phyloP scores from a whole-genome alignment of 2,888 invertebrate species.

The Gasteruption jaculator region DNA sequence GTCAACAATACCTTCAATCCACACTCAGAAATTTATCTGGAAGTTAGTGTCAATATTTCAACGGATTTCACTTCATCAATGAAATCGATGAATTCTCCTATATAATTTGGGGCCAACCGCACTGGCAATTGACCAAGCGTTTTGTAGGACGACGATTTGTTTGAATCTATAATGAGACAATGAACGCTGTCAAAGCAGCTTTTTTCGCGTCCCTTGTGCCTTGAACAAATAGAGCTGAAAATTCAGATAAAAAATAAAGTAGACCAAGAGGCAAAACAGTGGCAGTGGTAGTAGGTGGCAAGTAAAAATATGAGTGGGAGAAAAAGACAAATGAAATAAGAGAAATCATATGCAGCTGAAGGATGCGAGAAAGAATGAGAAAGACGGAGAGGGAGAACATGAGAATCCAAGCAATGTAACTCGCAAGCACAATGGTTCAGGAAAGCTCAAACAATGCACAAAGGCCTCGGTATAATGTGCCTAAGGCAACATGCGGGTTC shows the following conservation, averaged over 20 bases:
- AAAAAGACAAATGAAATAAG: not conserved
- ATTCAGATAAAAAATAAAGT: too few relatives aligned
- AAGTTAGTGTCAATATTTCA: constrained; percentile 71
- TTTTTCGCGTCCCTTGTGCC: too few relatives aligned
- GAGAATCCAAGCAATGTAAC: constrained; percentile 32
- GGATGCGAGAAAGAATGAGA: not conserved
- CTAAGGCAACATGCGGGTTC: constrained; percentile 33
- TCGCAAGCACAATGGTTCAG: constrained; percentile 38
- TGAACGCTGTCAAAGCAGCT: too few relatives aligned
- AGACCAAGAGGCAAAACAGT: not conserved
- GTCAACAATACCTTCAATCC: constrained; percentile 92
- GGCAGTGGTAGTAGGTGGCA: too few relatives aligned
- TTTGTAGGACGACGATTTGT: too few relatives aligned
- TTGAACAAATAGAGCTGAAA: too few relatives aligned
- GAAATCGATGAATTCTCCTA: too few relatives aligned
- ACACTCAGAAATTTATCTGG: constrained; percentile 82
- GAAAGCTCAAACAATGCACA: constrained; percentile 45
- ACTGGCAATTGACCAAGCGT: too few relatives aligned
- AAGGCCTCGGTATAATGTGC: constrained; percentile 40
- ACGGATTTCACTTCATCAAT: too few relatives aligned
- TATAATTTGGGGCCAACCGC: too few relatives aligned
- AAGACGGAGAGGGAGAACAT: not conserved
- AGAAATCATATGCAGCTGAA: not conserved
- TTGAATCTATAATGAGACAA: too few relatives aligned
- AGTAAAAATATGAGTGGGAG: too few relatives aligned